phyloP scores from a whole-genome alignment of 2,888 invertebrate genomes.

The Orthosia gracilis region DNA sequence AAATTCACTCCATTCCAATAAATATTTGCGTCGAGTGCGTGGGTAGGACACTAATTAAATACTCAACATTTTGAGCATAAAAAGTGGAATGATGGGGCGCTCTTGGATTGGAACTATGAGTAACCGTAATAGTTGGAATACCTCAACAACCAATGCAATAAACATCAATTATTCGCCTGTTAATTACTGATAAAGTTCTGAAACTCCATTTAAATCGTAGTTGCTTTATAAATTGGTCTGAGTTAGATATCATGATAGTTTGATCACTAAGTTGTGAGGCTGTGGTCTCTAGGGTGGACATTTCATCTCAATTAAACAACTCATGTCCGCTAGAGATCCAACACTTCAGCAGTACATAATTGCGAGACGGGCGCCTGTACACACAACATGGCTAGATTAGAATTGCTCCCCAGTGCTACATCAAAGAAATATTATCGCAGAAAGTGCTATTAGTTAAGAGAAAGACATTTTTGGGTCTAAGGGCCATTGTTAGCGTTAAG shows the following conservation, averaged over 20 bases:
- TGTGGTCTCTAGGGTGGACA: slow-evolving; percentile 72
- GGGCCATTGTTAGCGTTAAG: slow-evolving; percentile 48
- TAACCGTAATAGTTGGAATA: slow-evolving; percentile 27
- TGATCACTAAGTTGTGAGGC: slow-evolving; percentile 73
- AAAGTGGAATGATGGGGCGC: slow-evolving; percentile 9
- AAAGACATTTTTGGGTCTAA: slow-evolving; percentile 58
- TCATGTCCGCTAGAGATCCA: slow-evolving; percentile 66
- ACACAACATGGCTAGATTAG: slow-evolving; percentile 68
- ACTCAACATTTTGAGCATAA: slow-evolving; percentile 35
- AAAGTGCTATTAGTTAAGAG: slow-evolving; percentile 62
- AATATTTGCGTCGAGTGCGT: slow-evolving; percentile 45
- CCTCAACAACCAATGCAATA: slow-evolving; percentile 40
- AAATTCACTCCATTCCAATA: slow-evolving; percentile 50
- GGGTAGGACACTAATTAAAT: slow-evolving; percentile 41
- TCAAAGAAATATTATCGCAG: slow-evolving; percentile 69
- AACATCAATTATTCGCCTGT: slow-evolving; percentile 55
- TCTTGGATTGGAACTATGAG: slow-evolving; percentile 20
- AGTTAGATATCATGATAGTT: slow-evolving; percentile 72
- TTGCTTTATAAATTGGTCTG: slow-evolving; percentile 66
- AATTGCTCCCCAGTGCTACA: slow-evolving; percentile 73
- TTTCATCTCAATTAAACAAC: slow-evolving; percentile 83
- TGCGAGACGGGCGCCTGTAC: slow-evolving; percentile 54
- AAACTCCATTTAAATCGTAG: slow-evolving; percentile 71
- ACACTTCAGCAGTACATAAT: slow-evolving; percentile 62
- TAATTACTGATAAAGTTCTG: slow-evolving; percentile 61